A percentile compares a stretch with the other conserved stretches of the same genome.
phyloP scores from a whole-genome alignment of 2,888 invertebrate species.

The Diaperis boleti region DNA sequence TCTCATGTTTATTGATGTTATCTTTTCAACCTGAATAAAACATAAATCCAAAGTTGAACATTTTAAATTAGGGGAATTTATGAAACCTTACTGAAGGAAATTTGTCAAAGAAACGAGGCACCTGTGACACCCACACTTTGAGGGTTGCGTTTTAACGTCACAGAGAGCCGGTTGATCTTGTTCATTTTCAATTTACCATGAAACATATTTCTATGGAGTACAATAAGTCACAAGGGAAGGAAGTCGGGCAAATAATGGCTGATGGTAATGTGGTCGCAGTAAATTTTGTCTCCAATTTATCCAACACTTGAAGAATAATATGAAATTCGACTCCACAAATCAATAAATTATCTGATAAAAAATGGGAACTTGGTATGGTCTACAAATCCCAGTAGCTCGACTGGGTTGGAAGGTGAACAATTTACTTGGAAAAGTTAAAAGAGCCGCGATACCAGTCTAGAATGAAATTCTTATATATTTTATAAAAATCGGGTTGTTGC shows the following conservation, averaged over 20 bases:
- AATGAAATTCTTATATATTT: slow-evolving; percentile 31
- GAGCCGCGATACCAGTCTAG: slow-evolving; percentile 18
- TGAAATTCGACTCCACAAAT: slow-evolving; percentile 6
- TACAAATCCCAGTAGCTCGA: slow-evolving; percentile 14
- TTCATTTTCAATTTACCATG: slow-evolving; percentile 28
- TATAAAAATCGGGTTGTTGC: slow-evolving; percentile 30
- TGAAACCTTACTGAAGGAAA: background rate
- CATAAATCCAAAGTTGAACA: slow-evolving; percentile 1
- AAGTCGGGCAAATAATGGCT: slow-evolving; percentile 13
- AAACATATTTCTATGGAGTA: slow-evolving; percentile 28
- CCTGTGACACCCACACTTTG: slow-evolving; percentile 11
- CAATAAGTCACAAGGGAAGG: slow-evolving; percentile 23
- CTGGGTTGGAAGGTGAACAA: slow-evolving; percentile 26
- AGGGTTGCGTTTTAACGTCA: slow-evolving; percentile 11
- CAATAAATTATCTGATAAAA: slow-evolving; percentile 5
- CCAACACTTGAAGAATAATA: slow-evolving; percentile 13
- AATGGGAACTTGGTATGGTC: background rate
- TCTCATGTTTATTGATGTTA: too few relatives aligned
- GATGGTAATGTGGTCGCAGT: slow-evolving; percentile 24
- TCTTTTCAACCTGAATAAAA: too few relatives aligned
- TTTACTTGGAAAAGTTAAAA: slow-evolving; percentile 26
- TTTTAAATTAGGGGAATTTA: background rate
- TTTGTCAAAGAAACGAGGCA: slow-evolving; percentile 8
- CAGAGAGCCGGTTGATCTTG: slow-evolving; percentile 7
- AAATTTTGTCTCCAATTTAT: slow-evolving; percentile 26